Evolutionary conservation across 1,140 invertebrate genomes (phyloP).

Genomic region (Pseudomyrmex pallidus): DNA sequence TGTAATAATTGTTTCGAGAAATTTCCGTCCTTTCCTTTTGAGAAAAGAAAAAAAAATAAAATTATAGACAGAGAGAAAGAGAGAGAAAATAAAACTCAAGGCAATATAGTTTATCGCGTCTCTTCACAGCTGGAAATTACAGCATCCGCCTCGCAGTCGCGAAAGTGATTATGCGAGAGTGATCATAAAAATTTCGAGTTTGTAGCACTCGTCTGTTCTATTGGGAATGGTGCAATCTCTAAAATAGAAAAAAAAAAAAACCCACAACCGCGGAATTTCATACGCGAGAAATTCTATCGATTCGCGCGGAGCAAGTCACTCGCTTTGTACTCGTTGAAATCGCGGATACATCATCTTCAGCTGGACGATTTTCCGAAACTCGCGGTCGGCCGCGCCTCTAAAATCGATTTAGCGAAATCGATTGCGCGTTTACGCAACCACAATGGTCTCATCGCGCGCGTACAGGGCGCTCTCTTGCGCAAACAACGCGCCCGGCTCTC

Average conservation of each 20-base stretch:
- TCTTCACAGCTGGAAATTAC: too few relatives aligned
- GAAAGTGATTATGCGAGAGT: too few relatives aligned
- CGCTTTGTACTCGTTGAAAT: slow-evolving; percentile 35
- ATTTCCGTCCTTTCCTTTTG: too few relatives aligned
- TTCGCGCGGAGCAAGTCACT: slow-evolving; percentile 24
- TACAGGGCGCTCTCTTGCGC: slow-evolving; percentile 23
- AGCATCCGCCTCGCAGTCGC: too few relatives aligned
- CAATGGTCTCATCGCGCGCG: slow-evolving; percentile 8
- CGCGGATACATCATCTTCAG: slow-evolving; percentile 59
- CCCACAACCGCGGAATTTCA: not conserved
- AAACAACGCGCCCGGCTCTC: slow-evolving; percentile 39
- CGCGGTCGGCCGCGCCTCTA: not conserved
- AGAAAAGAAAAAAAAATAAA: too few relatives aligned
- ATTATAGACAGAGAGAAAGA: not conserved
- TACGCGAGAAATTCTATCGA: slow-evolving; percentile 13
- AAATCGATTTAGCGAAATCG: slow-evolving; percentile 64
- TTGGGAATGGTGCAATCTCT: too few relatives aligned
- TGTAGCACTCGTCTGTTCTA: too few relatives aligned
- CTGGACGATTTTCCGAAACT: slow-evolving; percentile 53
- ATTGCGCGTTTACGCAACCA: slow-evolving; percentile 25
- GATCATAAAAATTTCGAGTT: too few relatives aligned
- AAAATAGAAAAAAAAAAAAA: too few relatives aligned
- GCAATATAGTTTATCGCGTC: too few relatives aligned
- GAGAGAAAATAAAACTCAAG: too few relatives aligned
- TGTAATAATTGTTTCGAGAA: too few relatives aligned